Conservation (phyloP, 2,888 invertebrate species). For the Chymomyza fuscimana region DNA sequence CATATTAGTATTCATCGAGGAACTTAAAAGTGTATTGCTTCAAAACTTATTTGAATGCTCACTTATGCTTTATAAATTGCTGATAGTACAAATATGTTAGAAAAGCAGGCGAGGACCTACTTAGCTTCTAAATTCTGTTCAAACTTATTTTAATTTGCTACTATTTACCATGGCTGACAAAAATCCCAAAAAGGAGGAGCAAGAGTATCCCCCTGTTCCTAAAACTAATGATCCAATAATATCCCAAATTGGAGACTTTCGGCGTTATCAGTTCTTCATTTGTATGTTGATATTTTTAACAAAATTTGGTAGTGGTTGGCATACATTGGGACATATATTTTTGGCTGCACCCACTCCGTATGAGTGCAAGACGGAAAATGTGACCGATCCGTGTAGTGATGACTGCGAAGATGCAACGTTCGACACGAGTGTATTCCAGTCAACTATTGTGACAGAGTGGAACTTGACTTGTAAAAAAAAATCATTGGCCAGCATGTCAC, state of each 20-base stretch:
- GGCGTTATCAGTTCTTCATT: conserved; percentile 87
- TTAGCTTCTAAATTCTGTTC: no score
- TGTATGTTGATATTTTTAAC: conserved; percentile 85
- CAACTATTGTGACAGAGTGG: conserved; percentile 89
- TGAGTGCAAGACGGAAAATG: conserved; percentile 79
- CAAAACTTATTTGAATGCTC: no score
- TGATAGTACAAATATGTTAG: no score
- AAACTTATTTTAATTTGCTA: no score
- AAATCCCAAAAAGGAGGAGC: background rate
- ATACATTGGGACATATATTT: conserved; percentile 89
- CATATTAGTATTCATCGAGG: no score
- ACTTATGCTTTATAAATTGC: no score
- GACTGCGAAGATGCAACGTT: conserved; percentile 82
- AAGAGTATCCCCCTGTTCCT: conserved; percentile 29
- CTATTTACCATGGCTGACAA: conserved; percentile 19
- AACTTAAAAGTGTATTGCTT: no score
- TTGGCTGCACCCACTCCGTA: conserved; percentile 85
- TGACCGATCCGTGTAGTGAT: conserved; percentile 80
- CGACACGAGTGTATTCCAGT: conserved; percentile 84
- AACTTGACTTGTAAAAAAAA: conserved; percentile 82
- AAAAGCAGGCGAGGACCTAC: no score
- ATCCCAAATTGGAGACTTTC: conserved; percentile 86
- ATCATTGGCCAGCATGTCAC: conserved; percentile 87
- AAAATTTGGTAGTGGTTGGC: conserved; percentile 90
- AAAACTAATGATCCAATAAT: conserved; percentile 83